These are phyloP conservation scores for Sphenopsis melanotis DNA, from an alignment of 2,797 vertebrate species.

Conservation along the genomic window DNA sequence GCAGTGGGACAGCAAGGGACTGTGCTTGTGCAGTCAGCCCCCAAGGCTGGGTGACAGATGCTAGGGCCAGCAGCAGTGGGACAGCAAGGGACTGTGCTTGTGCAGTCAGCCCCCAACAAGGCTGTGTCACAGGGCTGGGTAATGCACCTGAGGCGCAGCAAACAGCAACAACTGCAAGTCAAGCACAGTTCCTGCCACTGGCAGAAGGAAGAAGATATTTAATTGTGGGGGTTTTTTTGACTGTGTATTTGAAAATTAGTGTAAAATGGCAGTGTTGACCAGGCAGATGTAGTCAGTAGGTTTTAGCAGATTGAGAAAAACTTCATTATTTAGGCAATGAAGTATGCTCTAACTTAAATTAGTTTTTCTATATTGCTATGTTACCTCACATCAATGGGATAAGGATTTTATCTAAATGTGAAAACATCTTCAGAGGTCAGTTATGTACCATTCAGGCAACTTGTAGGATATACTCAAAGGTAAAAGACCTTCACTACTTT, in stretches of 20 bases:
- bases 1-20: neutral
- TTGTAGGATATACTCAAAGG: neutral
- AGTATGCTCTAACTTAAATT: neutral
- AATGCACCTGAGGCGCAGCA: neutral
- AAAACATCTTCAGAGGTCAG: neutral
- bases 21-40: accelerated
- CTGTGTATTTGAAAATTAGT: accelerated
- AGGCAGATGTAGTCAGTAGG: neutral
- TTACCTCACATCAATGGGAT: neutral
- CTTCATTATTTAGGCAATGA: neutral
- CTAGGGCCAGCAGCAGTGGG: neutral
- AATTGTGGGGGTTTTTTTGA: accelerated
- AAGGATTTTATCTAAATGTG: neutral
- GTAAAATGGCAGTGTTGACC: neutral
- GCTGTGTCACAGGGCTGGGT: accelerated
- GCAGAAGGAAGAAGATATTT: neutral
- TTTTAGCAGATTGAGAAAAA: neutral
- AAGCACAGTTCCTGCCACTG: neutral
- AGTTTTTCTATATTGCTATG: neutral
- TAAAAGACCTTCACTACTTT: neutral
- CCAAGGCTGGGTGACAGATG: neutral
- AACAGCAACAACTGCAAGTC: neutral
- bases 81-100: accelerated
- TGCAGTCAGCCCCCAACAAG: accelerated
- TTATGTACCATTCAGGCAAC: neutral